phyloP scores from a whole-genome alignment of 2,797 vertebrate species.

The Melanotaenia nigrans region DNA sequence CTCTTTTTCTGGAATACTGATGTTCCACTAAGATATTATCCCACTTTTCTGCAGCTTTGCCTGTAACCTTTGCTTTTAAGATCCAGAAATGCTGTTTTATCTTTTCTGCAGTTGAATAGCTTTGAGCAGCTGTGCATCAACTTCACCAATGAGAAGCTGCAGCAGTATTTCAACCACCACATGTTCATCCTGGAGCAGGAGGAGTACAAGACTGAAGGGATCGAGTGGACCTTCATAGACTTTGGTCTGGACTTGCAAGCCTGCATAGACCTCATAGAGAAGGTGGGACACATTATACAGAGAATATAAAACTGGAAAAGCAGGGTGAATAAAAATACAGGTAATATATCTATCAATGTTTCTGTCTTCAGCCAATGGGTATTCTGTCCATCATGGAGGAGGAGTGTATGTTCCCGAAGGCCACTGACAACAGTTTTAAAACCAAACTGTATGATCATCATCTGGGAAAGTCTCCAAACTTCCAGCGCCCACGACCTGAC shows the following conservation, averaged over 20 bases:
- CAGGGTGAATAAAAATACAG: too few species aligned
- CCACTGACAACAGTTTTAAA: conserved; percentile 91
- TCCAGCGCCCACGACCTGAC: conserved; percentile 89
- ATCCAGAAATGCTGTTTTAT: background rate
- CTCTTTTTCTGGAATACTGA: too few species aligned
- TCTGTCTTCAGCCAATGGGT: conserved; percentile 86
- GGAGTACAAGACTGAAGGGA: conserved; percentile 93
- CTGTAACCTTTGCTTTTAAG: too few species aligned
- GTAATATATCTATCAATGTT: background rate
- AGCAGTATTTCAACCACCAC: conserved; percentile 98
- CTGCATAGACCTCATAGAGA: conserved; percentile 95
- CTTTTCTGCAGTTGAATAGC: conserved; percentile 87
- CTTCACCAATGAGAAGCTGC: conserved; percentile 96
- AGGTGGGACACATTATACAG: conserved; percentile 52
- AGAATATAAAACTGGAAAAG: too few species aligned
- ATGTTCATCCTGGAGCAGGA: conserved; percentile 97
- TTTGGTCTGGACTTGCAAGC: conserved; percentile 93
- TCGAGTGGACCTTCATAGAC: conserved; percentile 88
- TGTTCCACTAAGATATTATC: too few species aligned
- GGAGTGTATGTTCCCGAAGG: conserved; percentile 97
- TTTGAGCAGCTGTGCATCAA: conserved; percentile 98
- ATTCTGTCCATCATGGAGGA: conserved; percentile 96
- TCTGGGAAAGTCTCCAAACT: conserved; percentile 92
- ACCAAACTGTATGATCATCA: conserved; percentile 96
- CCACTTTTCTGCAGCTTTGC: too few species aligned